A percentile compares a stretch with the other conserved stretches of the same genome.
Evolutionary conservation across 2,797 vertebrate species (phyloP).

Genomic region (Cryptoblepharus egeriae): DNA sequence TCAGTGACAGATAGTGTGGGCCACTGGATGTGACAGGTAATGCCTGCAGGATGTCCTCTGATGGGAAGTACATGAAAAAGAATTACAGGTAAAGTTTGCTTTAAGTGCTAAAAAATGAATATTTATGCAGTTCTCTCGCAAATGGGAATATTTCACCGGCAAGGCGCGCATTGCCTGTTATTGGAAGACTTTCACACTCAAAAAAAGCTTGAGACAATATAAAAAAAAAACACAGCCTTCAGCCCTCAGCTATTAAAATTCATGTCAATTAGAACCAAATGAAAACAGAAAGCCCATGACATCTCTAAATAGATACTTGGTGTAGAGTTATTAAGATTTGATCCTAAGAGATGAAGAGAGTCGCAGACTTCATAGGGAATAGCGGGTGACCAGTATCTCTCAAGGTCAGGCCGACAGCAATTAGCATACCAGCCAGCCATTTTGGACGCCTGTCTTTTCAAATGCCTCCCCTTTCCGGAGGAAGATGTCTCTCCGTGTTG

Average conservation of each 20-base stretch:
- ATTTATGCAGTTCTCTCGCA: constrained; percentile 30
- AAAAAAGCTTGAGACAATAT: not conserved
- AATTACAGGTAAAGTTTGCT: constrained; percentile 48
- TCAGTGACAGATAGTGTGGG: constrained; percentile 28
- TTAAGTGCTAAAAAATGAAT: constrained; percentile 40
- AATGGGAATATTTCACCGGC: constrained; percentile 25
- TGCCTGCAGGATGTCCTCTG: constrained; percentile 40
- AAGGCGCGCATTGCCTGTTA: not conserved
- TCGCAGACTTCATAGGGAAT: constrained; percentile 50
- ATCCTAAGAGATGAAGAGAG: constrained; percentile 15
- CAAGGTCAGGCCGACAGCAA: constrained; percentile 65
- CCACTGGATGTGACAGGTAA: constrained; percentile 31
- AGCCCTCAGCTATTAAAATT: not conserved
- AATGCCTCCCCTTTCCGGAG: constrained; percentile 57
- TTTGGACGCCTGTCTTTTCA: constrained; percentile 61
- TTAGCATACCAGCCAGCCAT: constrained; percentile 68
- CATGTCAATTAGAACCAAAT: constrained; percentile 32
- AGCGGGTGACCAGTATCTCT: constrained; percentile 57
- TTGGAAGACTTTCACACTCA: not conserved
- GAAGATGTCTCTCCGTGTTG: constrained; percentile 53
- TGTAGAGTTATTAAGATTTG: constrained; percentile 27
- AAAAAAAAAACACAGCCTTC: not conserved
- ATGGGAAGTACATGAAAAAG: constrained; percentile 39
- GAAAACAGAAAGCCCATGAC: constrained; percentile 14
- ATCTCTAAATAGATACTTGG: constrained; percentile 49